phyloP scores from a whole-genome alignment of 2,113 vertebrate species.

The Forbesichthys agassizii region DNA sequence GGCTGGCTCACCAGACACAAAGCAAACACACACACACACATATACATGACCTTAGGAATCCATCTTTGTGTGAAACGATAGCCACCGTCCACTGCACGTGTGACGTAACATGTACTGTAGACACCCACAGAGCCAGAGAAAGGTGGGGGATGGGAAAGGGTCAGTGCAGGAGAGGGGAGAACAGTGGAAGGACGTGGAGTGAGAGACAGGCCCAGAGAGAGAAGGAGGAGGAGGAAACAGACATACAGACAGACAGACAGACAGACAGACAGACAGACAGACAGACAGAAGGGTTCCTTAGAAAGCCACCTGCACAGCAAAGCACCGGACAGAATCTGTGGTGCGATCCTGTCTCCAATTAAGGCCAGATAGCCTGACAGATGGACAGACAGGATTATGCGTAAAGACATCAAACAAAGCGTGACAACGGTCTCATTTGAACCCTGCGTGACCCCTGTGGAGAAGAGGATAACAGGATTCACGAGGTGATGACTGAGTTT shows the following conservation, averaged over 20 bases:
- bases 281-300: constrained; percentile 27
- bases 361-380: constrained; percentile 68
- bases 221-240: not conserved
- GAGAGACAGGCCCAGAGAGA: not conserved
- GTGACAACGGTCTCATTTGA: constrained; percentile 44
- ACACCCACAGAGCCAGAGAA: constrained; percentile 33
- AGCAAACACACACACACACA: constrained; percentile 8
- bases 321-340: constrained; percentile 22
- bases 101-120: not conserved
- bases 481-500: constrained; percentile 26
- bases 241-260: not conserved
- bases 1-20: not conserved
- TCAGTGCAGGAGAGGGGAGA: not conserved
- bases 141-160: constrained; percentile 5
- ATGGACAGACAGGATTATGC: constrained; percentile 77
- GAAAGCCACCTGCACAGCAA: constrained; percentile 45
- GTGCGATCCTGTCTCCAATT: constrained; percentile 48
- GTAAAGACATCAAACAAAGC: constrained; percentile 66
- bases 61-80: no score
- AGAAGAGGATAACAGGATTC: constrained; percentile 36
- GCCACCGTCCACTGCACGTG: constrained; percentile 1
- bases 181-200: not conserved
- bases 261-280: constrained; percentile 63
- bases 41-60: not conserved
- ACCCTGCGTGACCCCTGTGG: constrained; percentile 54